These are phyloP conservation scores for Drosophila sulfurigaster DNA, from an alignment of 1,140 invertebrate species.

Conservation along the genomic window DNA sequence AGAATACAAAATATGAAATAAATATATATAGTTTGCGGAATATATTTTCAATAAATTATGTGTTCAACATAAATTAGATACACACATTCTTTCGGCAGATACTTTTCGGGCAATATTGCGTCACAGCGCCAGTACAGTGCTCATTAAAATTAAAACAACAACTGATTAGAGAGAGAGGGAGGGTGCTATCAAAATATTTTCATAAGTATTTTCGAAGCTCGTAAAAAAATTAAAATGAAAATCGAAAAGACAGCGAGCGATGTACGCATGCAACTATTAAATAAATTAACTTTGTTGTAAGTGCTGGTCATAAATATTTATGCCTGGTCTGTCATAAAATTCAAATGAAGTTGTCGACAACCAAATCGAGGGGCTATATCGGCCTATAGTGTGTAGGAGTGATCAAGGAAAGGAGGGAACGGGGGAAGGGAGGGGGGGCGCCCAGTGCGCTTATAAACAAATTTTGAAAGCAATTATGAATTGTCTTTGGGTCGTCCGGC, in stretches of 20 bases:
- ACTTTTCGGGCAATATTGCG: slow-evolving; percentile 24
- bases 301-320: slow-evolving; percentile 83
- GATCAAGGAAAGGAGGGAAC: neutral
- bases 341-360: slow-evolving; percentile 75
- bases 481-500: slow-evolving; percentile 65
- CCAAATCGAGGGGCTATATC: neutral
- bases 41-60: slow-evolving; percentile 53
- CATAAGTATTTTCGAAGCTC: slow-evolving; percentile 36
- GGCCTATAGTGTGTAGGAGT: neutral
- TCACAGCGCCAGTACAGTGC: slow-evolving; percentile 27
- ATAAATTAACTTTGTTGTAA: slow-evolving; percentile 84
- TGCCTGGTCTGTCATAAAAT: slow-evolving; percentile 71
- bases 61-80: slow-evolving; percentile 45
- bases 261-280: slow-evolving; percentile 70
- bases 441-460: slow-evolving; percentile 63
- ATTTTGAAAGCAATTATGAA: slow-evolving; percentile 79
- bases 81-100: slow-evolving; percentile 33
- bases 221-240: slow-evolving; percentile 39
- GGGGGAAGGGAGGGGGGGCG: neutral
- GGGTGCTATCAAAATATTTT: slow-evolving; percentile 28
- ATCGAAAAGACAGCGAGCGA: slow-evolving; percentile 27
- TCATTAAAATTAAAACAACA: slow-evolving; percentile 49
- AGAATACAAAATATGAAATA: slow-evolving; percentile 17
- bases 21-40: slow-evolving; percentile 26
- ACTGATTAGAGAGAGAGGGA: slow-evolving; percentile 1